These are phyloP conservation scores for Epirrhoe tristata DNA, from an alignment of 2,888 invertebrate species.

Conservation along the genomic window DNA sequence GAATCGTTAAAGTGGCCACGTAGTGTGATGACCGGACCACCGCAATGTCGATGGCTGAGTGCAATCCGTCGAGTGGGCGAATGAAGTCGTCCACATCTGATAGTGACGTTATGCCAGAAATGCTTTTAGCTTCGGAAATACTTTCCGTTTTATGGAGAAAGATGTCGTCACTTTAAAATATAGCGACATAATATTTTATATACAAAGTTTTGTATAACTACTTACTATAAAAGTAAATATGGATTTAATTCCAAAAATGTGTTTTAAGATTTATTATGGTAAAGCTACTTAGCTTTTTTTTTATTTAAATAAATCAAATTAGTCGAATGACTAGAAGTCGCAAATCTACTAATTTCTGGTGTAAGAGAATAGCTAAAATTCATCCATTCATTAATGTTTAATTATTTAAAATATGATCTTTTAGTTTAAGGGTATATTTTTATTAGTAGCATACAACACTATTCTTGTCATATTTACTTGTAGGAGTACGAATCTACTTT, in stretches of 20 bases:
- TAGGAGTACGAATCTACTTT: too few species aligned
- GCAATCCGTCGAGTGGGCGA: conserved; percentile 37
- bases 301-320: too few species aligned
- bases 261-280: background rate
- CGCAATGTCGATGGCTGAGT: conserved; percentile 64
- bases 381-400: too few species aligned
- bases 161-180: conserved; percentile 1
- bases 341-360: too few species aligned
- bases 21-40: conserved; percentile 78
- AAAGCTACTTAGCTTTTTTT: too few species aligned
- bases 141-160: conserved; percentile 12
- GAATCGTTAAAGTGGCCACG: conserved; percentile 79
- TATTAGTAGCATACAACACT: too few species aligned
- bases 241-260: background rate
- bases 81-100: conserved; percentile 32
- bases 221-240: background rate
- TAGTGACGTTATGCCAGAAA: conserved; percentile 21
- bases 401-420: too few species aligned
- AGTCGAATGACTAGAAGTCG: too few species aligned
- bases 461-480: too few species aligned
- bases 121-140: conserved; percentile 14
- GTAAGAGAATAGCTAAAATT: too few species aligned
- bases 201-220: background rate
- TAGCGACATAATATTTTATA: background rate
- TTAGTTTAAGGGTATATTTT: too few species aligned